A percentile compares a stretch with the other conserved stretches of the same genome.
phyloP scores from a whole-genome alignment of 2,888 invertebrate species.

The Hyposoter didymator region DNA sequence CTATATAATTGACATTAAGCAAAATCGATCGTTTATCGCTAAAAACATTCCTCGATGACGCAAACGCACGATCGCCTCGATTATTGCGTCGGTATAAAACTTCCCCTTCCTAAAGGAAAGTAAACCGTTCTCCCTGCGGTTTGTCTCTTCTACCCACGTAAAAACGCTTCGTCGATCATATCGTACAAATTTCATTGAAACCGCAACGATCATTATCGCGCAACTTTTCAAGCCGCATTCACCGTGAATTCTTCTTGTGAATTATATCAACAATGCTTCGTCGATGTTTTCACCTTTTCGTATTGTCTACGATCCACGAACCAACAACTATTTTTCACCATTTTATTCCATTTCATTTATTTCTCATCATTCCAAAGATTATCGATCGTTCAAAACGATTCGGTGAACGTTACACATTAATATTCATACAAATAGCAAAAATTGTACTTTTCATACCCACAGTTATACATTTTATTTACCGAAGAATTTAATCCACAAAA shows the following conservation, averaged over 20 bases:
- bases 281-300: constrained; percentile 39
- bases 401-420: not conserved
- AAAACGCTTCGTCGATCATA: constrained; percentile 47
- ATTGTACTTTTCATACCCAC: not conserved
- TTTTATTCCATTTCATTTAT: not conserved
- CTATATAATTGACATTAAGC: not conserved
- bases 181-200: constrained; percentile 57
- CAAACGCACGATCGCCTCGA: constrained; percentile 52
- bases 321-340: not conserved
- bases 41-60: constrained; percentile 59
- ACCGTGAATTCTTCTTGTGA: constrained; percentile 35
- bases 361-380: not conserved
- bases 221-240: constrained; percentile 41
- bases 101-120: constrained; percentile 48
- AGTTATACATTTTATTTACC: not conserved
- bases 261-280: constrained; percentile 49
- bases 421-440: not conserved
- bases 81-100: constrained; percentile 50
- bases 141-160: constrained; percentile 51
- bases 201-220: constrained; percentile 64
- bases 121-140: constrained; percentile 54
- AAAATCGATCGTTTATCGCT: constrained; percentile 46
- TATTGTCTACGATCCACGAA: not conserved
- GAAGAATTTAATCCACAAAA: not conserved
- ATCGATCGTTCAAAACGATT: not conserved